A percentile compares a stretch with the other conserved stretches of the same genome.
These are phyloP conservation scores for Scaptomyza parva DNA, from an alignment of 2,888 invertebrate genomes.

Conservation along the genomic window DNA sequence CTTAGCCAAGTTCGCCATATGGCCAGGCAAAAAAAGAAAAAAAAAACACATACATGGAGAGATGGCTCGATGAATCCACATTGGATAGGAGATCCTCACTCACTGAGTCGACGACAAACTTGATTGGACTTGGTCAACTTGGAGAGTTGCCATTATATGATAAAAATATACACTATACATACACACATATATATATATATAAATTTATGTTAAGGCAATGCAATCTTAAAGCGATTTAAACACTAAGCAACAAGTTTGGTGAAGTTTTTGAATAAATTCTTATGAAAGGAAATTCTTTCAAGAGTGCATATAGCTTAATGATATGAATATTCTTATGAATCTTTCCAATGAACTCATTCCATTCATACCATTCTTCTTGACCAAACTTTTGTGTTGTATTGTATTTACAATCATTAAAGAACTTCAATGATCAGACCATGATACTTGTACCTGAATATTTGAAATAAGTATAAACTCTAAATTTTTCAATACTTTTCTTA, in stretches of 20 bases:
- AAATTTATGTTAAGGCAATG: constrained; percentile 24
- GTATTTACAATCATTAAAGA: too few relatives aligned
- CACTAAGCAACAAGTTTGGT: constrained; percentile 26
- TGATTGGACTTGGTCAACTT: constrained; percentile 19
- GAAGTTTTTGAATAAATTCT: neutral
- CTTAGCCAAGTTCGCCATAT: constrained; percentile 40
- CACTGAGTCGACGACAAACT: constrained; percentile 20
- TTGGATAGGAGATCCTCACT: constrained; percentile 26
- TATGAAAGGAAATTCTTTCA: too few relatives aligned
- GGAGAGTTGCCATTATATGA: neutral
- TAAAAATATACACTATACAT: constrained; percentile 7
- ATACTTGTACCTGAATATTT: too few relatives aligned
- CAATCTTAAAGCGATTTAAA: constrained; percentile 26
- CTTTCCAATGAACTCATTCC: too few relatives aligned
- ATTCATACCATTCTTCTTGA: too few relatives aligned
- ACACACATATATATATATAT: neutral
- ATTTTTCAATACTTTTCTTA: too few relatives aligned
- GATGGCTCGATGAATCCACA: too few relatives aligned
- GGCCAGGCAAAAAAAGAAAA: constrained; percentile 2
- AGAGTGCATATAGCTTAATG: too few relatives aligned
- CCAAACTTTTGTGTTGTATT: too few relatives aligned
- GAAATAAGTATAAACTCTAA: too few relatives aligned
- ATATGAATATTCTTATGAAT: too few relatives aligned
- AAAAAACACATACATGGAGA: neutral
- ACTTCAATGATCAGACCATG: too few relatives aligned